These are phyloP conservation scores for Rhogogaster chlorosoma DNA, from an alignment of 2,888 invertebrate species.

Conservation along the genomic window DNA sequence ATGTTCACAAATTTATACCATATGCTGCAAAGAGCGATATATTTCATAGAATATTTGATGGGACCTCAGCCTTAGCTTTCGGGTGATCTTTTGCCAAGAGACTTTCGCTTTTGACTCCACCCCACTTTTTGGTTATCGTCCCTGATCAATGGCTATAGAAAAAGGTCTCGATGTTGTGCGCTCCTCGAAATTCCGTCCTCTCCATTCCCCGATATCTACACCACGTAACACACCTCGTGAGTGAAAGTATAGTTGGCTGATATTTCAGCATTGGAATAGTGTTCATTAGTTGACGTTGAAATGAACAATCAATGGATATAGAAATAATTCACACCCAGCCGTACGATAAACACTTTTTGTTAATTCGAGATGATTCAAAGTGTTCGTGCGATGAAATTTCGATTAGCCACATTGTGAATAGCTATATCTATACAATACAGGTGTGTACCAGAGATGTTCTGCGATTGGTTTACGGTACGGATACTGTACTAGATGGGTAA, in stretches of 20 bases:
- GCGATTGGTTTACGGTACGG: conserved; percentile 25
- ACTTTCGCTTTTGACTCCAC: neutral
- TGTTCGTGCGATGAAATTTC: neutral
- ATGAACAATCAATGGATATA: neutral
- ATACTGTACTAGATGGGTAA: conserved; percentile 56
- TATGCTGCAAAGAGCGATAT: neutral
- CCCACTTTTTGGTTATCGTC: neutral
- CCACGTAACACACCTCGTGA: neutral
- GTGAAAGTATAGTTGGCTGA: neutral
- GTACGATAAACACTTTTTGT: too few relatives aligned
- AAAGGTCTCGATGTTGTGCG: neutral
- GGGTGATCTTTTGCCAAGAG: conserved; percentile 7
- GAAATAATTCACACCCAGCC: neutral
- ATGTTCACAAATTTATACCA: neutral
- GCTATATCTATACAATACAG: neutral
- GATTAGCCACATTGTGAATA: neutral
- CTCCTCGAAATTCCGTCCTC: neutral
- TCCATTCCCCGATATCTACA: neutral
- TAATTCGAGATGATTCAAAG: neutral
- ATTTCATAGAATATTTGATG: conserved; percentile 20
- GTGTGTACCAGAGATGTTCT: neutral
- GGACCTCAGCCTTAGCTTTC: neutral
- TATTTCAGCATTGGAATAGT: neutral
- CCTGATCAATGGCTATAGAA: conserved; percentile 4
- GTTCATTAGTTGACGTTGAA: neutral